Evolutionary conservation across 2,113 vertebrate species (phyloP), one percentile per base, ranked within the genome.

Genomic region (Chrysochloris asiatica): DNA sequence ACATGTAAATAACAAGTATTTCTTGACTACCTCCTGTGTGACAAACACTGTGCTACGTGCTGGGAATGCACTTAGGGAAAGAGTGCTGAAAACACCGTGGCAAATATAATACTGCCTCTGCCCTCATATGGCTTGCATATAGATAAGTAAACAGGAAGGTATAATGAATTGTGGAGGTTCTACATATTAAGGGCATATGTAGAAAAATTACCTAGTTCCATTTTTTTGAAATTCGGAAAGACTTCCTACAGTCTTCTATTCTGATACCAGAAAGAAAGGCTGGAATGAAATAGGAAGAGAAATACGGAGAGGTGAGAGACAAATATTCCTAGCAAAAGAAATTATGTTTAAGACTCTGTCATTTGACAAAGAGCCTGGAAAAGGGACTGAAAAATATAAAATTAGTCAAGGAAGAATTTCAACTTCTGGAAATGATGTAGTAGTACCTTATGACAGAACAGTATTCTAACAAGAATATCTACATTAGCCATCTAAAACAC

Each of bases 331-430:
- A 84, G 48, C 8, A 94, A 17, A 54, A 84, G 56, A 79, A 82
- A 65, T 89, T 75, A 92, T 92, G 71, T 45, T 88, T 92, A 83
- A 91, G 50, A 88, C 33, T 88, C 33, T 48, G 54, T 86, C 16
- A 50, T 28, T 72, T 91, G 65, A 22, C 41, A 67, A 54, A 43
- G 83, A 82, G 45, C 43, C 75, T 73, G 24, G 38, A 87, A 11
- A 56, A 28, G 43, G 41, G 47, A 78, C 30, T 88, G 47, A 22
- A 6, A 22, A 72, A 63, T 80, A 67, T 80, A 67, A 43, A 50
- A 67, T 36, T 54, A 79, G 50, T 13, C 45, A 81, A 67, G 63
- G 22, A 48, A 30, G 59, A 50, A 88, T 82, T 90, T 85, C 86
- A 30, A 77, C 59, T 80, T 78, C 71, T 72, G 87, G 36, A 33